Conservation (phyloP, 2,113 vertebrate genomes). For the Aptenodytes patagonicus region DNA sequence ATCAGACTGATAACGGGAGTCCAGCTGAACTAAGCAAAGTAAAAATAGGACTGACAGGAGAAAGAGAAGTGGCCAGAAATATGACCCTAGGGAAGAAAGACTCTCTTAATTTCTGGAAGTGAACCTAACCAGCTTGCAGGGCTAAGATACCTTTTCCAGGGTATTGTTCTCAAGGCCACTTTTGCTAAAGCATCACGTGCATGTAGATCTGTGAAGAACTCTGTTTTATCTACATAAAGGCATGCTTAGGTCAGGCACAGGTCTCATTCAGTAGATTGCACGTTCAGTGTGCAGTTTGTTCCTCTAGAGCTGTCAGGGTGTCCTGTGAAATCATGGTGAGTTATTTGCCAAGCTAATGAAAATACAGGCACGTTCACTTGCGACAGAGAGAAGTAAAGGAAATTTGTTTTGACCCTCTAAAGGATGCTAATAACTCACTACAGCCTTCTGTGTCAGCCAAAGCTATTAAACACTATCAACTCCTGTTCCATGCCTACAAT, state of each 20-base stretch:
- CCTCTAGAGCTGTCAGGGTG: conserved; percentile 13
- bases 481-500: conserved; percentile 46
- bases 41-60: conserved; percentile 58
- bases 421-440: background rate
- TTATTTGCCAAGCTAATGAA: conserved; percentile 10
- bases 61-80: background rate
- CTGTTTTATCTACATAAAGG: background rate
- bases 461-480: conserved; percentile 40
- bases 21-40: conserved; percentile 5
- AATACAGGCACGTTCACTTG: conserved; percentile 28
- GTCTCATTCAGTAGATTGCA: background rate
- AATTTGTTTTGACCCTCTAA: conserved; percentile 27
- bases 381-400: conserved; percentile 15
- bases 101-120: background rate
- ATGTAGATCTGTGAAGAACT: background rate
- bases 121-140: background rate
- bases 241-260: background rate
- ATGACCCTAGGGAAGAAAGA: background rate
- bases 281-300: background rate
- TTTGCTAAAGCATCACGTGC: background rate
- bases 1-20: conserved; percentile 32
- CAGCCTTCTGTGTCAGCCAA: conserved; percentile 39
- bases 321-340: background rate
- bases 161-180: background rate
- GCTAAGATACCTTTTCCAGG: background rate